Evolutionary conservation across 1,140 invertebrate species (phyloP).

Genomic region (Zelostemma sp.): DNA sequence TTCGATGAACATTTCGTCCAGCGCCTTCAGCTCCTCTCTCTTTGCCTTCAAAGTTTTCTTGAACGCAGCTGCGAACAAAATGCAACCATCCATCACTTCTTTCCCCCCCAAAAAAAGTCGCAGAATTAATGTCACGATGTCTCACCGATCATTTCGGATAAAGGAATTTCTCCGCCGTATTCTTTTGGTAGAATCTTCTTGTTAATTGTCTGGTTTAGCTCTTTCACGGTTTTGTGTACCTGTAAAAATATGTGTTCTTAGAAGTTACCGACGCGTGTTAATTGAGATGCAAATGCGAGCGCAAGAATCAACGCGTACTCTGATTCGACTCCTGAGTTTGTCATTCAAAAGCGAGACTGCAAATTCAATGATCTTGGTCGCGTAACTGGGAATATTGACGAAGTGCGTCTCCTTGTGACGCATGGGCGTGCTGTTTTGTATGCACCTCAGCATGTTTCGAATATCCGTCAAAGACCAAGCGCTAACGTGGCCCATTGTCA

Average conservation of each 20-base stretch:
- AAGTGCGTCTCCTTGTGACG: conserved; percentile 88
- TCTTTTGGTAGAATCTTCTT: conserved; percentile 85
- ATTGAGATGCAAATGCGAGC: neutral
- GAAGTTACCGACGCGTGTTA: too few species aligned
- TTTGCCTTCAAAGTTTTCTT: conserved; percentile 77
- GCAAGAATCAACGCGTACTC: conserved; percentile 10
- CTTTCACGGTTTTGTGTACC: conserved; percentile 80
- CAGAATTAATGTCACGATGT: conserved; percentile 7
- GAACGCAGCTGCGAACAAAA: conserved; percentile 67
- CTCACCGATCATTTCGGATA: conserved; percentile 83
- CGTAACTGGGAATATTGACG: conserved; percentile 83
- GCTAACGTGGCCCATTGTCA: conserved; percentile 85
- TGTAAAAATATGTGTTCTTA: conserved; percentile 51
- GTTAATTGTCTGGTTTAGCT: conserved; percentile 78
- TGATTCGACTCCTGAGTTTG: conserved; percentile 74
- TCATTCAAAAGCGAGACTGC: conserved; percentile 82
- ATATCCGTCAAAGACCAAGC: conserved; percentile 86
- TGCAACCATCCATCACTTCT: too few species aligned
- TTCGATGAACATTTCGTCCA: conserved; percentile 86
- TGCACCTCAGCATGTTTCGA: conserved; percentile 81
- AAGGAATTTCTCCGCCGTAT: conserved; percentile 84
- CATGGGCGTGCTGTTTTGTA: conserved; percentile 90
- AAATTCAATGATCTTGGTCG: conserved; percentile 84
- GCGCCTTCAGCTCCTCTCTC: conserved; percentile 76
- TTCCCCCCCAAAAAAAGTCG: too few species aligned